A percentile compares a stretch with the other conserved stretches of the same genome.
phyloP scores from a whole-genome alignment of 2,113 vertebrate species.

The Leptobrachium ailaonicum region DNA sequence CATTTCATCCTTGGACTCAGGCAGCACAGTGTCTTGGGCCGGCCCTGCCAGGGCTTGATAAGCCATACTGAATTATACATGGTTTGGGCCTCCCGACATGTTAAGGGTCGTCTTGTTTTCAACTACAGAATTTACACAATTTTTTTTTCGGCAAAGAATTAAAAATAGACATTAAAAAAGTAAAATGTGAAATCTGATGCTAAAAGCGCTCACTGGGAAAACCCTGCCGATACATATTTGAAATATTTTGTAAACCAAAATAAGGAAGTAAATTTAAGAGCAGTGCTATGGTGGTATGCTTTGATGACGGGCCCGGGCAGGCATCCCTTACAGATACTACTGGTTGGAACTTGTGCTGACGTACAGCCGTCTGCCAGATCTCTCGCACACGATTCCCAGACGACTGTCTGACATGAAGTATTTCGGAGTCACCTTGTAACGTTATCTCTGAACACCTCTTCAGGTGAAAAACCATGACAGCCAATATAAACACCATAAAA shows the following conservation, averaged over 20 bases:
- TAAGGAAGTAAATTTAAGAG: neutral
- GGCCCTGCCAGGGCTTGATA: too few species aligned
- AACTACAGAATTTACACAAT: too few species aligned
- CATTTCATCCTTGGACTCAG: too few species aligned
- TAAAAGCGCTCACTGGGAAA: neutral
- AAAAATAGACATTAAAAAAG: too few species aligned
- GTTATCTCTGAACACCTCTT: conserved; percentile 22
- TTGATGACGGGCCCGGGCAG: neutral
- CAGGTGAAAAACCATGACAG: too few species aligned
- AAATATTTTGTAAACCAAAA: conserved; percentile 3
- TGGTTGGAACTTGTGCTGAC: conserved; percentile 22
- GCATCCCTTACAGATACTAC: neutral
- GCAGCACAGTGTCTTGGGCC: too few species aligned
- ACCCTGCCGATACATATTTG: neutral
- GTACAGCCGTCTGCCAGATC: conserved; percentile 16
- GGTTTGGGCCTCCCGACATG: too few species aligned
- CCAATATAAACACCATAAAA: too few species aligned
- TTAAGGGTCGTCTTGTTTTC: too few species aligned
- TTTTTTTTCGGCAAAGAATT: too few species aligned
- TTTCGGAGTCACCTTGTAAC: conserved; percentile 7
- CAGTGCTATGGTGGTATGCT: conserved; percentile 8
- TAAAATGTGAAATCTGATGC: neutral
- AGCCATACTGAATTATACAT: too few species aligned
- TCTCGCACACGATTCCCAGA: neutral
- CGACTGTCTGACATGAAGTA: conserved; percentile 6